These are phyloP conservation scores for Neoniphon sammara DNA, from an alignment of 2,797 vertebrate genomes.

Conservation along the genomic window DNA sequence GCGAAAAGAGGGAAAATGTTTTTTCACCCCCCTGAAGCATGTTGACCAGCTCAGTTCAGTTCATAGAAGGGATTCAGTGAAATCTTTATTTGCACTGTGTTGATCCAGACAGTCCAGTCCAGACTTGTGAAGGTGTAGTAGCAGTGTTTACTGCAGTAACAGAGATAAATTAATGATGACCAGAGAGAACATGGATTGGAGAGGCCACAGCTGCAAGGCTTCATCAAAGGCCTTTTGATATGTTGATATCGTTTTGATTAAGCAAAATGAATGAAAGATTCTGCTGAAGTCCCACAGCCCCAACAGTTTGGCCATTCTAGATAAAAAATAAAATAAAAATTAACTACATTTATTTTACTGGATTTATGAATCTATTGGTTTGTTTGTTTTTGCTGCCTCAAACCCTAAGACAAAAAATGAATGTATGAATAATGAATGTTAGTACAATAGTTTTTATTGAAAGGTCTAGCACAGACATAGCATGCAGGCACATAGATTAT, in stretches of 20 bases:
- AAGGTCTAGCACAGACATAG: no score
- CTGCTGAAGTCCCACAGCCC: conserved; percentile 23
- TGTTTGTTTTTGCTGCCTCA: conserved; percentile 2
- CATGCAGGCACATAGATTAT: no score
- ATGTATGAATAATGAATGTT: background rate
- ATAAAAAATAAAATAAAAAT: no score
- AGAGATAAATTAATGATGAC: conserved; percentile 68
- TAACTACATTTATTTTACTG: background rate
- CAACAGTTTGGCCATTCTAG: conserved; percentile 35
- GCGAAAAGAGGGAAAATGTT: background rate
- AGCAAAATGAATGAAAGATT: conserved; percentile 54
- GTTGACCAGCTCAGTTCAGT: background rate
- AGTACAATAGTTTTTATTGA: background rate
- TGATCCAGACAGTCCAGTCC: conserved; percentile 51
- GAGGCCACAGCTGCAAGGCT: conserved; percentile 73
- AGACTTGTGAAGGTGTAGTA: conserved; percentile 58
- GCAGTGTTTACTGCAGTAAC: conserved; percentile 47
- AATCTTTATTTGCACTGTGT: conserved; percentile 33
- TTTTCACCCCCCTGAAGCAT: conserved; percentile 17
- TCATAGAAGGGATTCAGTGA: background rate
- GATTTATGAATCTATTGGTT: background rate
- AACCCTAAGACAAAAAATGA: background rate
- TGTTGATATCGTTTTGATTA: conserved; percentile 75
- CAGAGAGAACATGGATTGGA: conserved; percentile 66
- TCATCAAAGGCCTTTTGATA: conserved; percentile 81